phyloP scores from a whole-genome alignment of 2,888 invertebrate species.

The Terebella lapidaria region DNA sequence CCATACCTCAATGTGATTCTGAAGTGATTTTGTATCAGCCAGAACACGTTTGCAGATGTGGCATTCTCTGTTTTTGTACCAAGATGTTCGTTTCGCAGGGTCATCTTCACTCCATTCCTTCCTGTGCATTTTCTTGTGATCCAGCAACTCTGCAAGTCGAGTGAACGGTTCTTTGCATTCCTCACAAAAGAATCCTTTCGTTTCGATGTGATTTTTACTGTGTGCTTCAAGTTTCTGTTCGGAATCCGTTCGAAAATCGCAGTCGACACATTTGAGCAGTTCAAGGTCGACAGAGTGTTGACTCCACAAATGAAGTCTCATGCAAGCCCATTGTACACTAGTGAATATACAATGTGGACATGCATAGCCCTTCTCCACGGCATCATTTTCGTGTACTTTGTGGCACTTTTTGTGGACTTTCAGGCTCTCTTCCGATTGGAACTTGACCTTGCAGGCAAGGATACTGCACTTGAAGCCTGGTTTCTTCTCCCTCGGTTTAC shows the following conservation, averaged over 20 bases:
- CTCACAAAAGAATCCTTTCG: slow-evolving; percentile 45
- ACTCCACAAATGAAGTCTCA: slow-evolving; percentile 68
- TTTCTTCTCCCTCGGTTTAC: not conserved
- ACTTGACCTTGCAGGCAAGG: slow-evolving; percentile 31
- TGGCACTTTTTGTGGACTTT: slow-evolving; percentile 67
- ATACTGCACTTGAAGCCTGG: slow-evolving; percentile 4
- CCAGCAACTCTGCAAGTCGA: slow-evolving; percentile 71
- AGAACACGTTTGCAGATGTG: slow-evolving; percentile 62
- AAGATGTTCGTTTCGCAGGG: slow-evolving; percentile 10
- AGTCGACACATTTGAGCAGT: slow-evolving; percentile 63
- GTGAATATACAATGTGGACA: not conserved
- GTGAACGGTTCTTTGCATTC: slow-evolving; percentile 73
- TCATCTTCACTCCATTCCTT: not conserved
- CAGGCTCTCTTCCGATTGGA: slow-evolving; percentile 62
- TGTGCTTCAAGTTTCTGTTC: slow-evolving; percentile 55
- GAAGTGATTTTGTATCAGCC: slow-evolving; percentile 55
- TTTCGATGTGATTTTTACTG: slow-evolving; percentile 58
- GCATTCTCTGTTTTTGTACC: slow-evolving; percentile 57
- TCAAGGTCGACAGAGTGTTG: slow-evolving; percentile 74
- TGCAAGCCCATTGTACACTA: slow-evolving; percentile 59
- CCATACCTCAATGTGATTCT: slow-evolving; percentile 43
- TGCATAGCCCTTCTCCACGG: not conserved
- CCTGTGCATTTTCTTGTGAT: slow-evolving; percentile 62
- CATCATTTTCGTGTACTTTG: slow-evolving; percentile 28
- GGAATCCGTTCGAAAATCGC: slow-evolving; percentile 49